Evolutionary conservation across 2,797 vertebrate genomes (phyloP).

Genomic region (Rhinoraja longicauda): DNA sequence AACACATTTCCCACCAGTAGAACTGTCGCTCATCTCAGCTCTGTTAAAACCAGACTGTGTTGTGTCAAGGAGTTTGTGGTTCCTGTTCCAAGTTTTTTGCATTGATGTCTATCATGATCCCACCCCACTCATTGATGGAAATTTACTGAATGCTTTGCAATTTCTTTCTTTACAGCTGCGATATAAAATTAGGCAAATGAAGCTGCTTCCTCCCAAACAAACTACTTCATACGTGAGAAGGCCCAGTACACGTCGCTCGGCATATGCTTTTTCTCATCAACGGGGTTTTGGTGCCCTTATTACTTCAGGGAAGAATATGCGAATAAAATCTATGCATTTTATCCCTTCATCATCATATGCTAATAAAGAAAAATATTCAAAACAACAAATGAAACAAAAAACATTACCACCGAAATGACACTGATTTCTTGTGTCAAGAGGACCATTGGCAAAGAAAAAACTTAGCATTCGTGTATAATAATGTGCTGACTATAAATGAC

Average conservation of each 20-base stretch:
- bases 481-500: neutral
- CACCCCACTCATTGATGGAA: neutral
- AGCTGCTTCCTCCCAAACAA: conserved; percentile 53
- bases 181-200: conserved; percentile 62
- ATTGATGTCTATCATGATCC: no score
- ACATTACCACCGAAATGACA: neutral
- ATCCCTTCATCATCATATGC: neutral
- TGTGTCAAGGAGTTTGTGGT: neutral
- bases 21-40: neutral
- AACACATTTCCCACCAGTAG: no score
- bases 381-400: neutral
- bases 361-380: neutral
- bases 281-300: conserved; percentile 84
- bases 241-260: conserved; percentile 68
- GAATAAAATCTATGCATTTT: conserved; percentile 28
- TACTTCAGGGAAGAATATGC: conserved; percentile 72
- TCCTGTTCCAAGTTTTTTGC: no score
- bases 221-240: conserved; percentile 49
- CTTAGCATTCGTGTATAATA: neutral
- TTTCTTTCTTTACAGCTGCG: conserved; percentile 62
- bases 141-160: neutral
- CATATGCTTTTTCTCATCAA: conserved; percentile 90
- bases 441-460: neutral
- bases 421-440: neutral
- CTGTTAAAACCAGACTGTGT: neutral